Evolutionary conservation across 1,140 invertebrate species (phyloP).

Genomic region (Limonius californicus): DNA sequence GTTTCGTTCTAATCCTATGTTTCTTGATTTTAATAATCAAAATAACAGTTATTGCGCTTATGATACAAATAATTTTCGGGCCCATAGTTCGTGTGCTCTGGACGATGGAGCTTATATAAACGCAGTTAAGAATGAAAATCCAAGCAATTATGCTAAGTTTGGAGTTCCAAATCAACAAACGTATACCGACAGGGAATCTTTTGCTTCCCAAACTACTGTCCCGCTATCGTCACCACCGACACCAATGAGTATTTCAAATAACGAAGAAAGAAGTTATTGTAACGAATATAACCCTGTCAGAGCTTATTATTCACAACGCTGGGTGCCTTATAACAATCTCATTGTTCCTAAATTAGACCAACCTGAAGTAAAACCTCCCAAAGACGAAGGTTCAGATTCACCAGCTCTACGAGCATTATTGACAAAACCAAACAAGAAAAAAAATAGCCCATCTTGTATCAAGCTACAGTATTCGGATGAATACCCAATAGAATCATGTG

Average conservation of each 20-base stretch:
- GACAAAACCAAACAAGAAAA: constrained; percentile 48
- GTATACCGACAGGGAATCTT: no score
- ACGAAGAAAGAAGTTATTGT: no score
- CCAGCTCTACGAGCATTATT: constrained; percentile 50
- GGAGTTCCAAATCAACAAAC: no score
- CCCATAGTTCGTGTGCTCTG: background rate
- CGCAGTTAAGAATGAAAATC: background rate
- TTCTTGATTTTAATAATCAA: constrained; percentile 2
- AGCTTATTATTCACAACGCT: no score
- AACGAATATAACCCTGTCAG: no score
- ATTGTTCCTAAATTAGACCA: background rate
- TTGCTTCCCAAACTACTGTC: no score
- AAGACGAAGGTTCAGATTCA: constrained; percentile 20
- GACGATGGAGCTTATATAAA: background rate
- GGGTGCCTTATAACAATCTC: no score
- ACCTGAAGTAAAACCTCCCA: background rate
- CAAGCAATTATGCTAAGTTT: no score
- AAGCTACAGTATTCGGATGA: constrained; percentile 33
- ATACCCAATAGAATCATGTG: background rate
- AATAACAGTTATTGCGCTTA: background rate
- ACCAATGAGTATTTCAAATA: no score
- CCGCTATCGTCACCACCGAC: no score
- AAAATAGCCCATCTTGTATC: constrained; percentile 23
- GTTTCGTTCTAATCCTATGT: background rate
- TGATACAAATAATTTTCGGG: background rate